A percentile compares a stretch with the other conserved stretches of the same genome.
Evolutionary conservation across 2,797 vertebrate genomes (phyloP).

Genomic region (Helostoma temminkii): DNA sequence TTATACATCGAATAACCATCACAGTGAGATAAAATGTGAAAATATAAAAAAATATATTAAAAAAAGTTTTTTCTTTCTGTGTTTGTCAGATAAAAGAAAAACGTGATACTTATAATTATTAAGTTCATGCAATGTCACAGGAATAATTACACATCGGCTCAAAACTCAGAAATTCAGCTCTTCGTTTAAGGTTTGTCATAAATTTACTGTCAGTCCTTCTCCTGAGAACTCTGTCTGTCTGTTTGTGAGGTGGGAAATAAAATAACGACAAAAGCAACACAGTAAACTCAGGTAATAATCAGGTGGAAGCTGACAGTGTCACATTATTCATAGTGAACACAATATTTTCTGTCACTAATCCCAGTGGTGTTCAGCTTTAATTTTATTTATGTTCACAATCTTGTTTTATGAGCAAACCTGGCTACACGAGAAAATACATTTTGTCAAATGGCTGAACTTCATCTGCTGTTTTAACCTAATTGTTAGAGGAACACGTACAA

Average conservation of each 20-base stretch:
- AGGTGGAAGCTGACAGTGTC: constrained; percentile 3
- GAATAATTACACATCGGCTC: too few species aligned
- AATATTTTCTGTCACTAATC: too few species aligned
- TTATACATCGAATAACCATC: constrained; percentile 1
- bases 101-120: background rate
- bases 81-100: background rate
- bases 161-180: too few species aligned
- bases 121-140: constrained; percentile 7
- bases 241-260: background rate
- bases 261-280: background rate
- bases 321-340: constrained; percentile 6
- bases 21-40: background rate
- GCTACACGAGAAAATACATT: too few species aligned
- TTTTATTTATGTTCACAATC: too few species aligned
- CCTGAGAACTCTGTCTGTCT: constrained; percentile 52
- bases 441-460: too few species aligned
- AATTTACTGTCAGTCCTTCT: constrained; percentile 4
- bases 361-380: too few species aligned
- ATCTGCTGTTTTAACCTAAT: too few species aligned
- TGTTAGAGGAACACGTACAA: too few species aligned
- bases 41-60: constrained; percentile 4
- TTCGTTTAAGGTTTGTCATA: too few species aligned
- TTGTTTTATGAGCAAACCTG: too few species aligned
- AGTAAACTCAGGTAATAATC: too few species aligned
- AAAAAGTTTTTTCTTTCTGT: constrained; percentile 1